Base-by-base conservation (phyloP, 2,797 vertebrate genomes). In the Champsocephalus esox region DNA sequence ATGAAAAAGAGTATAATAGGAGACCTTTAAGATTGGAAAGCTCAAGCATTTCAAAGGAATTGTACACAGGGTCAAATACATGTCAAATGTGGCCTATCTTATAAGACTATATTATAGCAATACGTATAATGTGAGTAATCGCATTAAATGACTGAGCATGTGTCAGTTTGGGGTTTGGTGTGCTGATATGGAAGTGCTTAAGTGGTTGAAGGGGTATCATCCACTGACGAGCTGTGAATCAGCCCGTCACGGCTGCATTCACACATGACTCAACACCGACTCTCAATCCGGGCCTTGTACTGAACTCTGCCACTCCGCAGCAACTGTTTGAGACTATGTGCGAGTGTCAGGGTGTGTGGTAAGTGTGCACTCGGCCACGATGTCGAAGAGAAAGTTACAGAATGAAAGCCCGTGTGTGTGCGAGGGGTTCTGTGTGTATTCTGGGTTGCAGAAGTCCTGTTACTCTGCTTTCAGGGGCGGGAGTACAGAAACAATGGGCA, bases 401-500 rank as follows among this genome's bases (percentile, higher is more conserved):
- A 84, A 82, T 80, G 69, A 77, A 73, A 71, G 83, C 54, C 62
- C 60, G 45, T 90, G 76, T 89, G 77, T 76, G 70, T 62, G 67
- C 59, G 68, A 65, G 61, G 58, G 80, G 69, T 56, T 73, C 54
- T 75, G 70, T 74, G 73, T 80, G 83, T 60, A 78, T 75, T 69
- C 85, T 68, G 70, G 62, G 75, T 81, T 70, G 79, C 72, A 89
- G 75, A 80, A 85, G 82, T 75, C 59, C 73, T 62, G 81, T 75
- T 85, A 88, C 84, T 89, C 77, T 81, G 75, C 78, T 84, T 76
- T 89, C 86, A 87, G 71, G 77, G 79, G 66, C 71, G 80, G 80
- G 82, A 80, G 62, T 32, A 28, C 41, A 54, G 77, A 79, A 92
- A 93, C 92, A 93, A 93, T 93, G 92, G 82, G 79, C 70, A 84